These are phyloP conservation scores for Pachypanchax playfairii DNA, from an alignment of 2,113 vertebrate species.

Conservation along the genomic window DNA sequence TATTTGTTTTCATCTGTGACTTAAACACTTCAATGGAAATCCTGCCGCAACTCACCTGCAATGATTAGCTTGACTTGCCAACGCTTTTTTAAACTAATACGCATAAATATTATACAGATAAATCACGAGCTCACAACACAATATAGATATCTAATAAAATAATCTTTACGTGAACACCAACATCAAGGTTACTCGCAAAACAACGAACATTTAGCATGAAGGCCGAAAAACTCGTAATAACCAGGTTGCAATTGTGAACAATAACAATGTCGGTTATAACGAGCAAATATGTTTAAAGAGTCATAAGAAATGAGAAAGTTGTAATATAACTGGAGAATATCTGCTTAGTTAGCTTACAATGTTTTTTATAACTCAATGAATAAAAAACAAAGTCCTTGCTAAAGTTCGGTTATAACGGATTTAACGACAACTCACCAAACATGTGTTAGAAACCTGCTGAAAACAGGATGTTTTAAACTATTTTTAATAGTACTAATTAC, in stretches of 20 bases:
- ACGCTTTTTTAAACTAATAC: too few relatives aligned
- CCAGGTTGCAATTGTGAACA: not conserved
- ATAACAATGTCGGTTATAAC: accelerated
- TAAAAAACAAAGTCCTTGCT: too few relatives aligned
- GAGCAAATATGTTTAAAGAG: accelerated
- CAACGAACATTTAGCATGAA: not conserved
- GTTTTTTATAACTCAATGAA: too few relatives aligned
- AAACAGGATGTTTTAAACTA: too few relatives aligned
- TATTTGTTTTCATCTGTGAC: too few relatives aligned
- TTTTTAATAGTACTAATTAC: not conserved
- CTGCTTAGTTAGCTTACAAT: too few relatives aligned
- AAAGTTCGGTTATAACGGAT: not conserved
- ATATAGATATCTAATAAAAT: not conserved
- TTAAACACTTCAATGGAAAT: too few relatives aligned
- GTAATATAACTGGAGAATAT: too few relatives aligned
- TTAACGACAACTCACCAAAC: slow-evolving; percentile 36
- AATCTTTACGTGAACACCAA: not conserved
- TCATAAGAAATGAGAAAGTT: not conserved
- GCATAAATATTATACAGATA: too few relatives aligned
- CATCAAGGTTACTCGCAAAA: not conserved
- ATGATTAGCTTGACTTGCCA: too few relatives aligned
- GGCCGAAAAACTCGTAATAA: not conserved
- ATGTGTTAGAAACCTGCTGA: not conserved
- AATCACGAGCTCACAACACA: not conserved
- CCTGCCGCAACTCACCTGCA: too few relatives aligned